Evolutionary conservation across 2,888 invertebrate species (phyloP), one percentile per base, ranked within the genome.

Genomic region (Craniophora ligustri): DNA sequence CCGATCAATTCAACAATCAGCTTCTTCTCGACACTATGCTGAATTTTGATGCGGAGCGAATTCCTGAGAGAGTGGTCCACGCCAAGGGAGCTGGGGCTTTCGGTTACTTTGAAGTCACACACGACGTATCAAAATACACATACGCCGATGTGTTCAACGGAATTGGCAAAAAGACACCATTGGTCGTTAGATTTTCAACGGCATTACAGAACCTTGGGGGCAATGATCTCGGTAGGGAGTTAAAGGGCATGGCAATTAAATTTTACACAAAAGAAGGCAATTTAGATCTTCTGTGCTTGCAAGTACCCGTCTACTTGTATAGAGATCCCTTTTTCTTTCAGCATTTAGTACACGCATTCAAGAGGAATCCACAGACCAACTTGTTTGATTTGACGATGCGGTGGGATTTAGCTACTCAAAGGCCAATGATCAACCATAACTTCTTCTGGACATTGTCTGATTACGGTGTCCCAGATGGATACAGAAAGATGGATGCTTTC

Each of bases 11-110:
- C 14, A 69, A 67, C 2, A 83, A 81, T 32, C 76, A 80, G 46
- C 95, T 71, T 26, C 95, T 95, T 55, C 70, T 97, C 5, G 97
- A 97, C 74, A 95, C 96, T 77, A 91, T 96, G 0, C 95, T 97
- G 76, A 97, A 97, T 78, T 95, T 95, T 75, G 92, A 97, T 21
- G 98, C 59, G 3, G 80, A 83, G 97, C 94, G 98, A 49, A 98
- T 98, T 75, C 98, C 98, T 0, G 98, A 98, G 81, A 94, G 98
- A 70, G 97, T 98, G 0, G 98, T 98, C 0, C 98, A 98, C 84
- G 98, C 98, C 0, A 98, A 98, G 89, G 98, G 98, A 61, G 96
- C 96, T 28, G 98, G 96, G 28, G 97, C 97, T 0, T 96, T 96
- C 78, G 97, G 96, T 1, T 96, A 96, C 76, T 97, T 98, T 74